Base-by-base conservation (phyloP, 2,797 vertebrate genomes). In the Argentina silus region DNA sequence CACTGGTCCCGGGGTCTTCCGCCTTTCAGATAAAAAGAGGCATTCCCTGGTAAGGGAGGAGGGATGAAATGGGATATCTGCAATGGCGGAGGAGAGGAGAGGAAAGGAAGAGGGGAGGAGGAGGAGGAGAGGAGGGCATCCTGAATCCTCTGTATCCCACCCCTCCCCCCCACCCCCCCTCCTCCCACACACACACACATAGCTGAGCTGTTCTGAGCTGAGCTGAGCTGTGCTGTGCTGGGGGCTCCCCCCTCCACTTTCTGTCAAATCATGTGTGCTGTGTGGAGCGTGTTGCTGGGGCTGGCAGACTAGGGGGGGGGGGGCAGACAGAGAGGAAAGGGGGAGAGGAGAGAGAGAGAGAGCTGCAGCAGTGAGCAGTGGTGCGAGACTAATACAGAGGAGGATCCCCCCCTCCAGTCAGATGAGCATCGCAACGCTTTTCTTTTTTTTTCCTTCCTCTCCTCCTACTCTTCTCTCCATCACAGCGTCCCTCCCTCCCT, bases 351-450 rank as follows among this genome's bases (percentile, higher is more conserved):
- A 61, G 6, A 9, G 64, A 72, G n/a, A 72, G 80, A 64, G 80
- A 59, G 81, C 76, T 77, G 89, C 81, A 84, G 78, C 82, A 76
- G 78, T 36, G 89, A 79, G 88, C 89, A 86, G 83, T 86, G 72
- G 85, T 89, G 93, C 88, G 79, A 87, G 87, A 90, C 89, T 92
- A 89, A 91, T 87, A 89, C 76, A 85, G 91, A 82, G 87, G 77
- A 94, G 95, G 94, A 95, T 93, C 89, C 91, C 93, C 92, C 90
- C 94, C 93, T 92, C 88, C 77, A 89, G 93, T 92, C 93, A 93
- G 64, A 89, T 80, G 90, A 94, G 89, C 94, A 90, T 87, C 85
- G 78, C 82, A 90, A 88, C 78, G 69, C 77, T 82, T 90, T 88
- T 53, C 23, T n/a, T 9, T 67, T n/a, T 67, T 11, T 51, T 19